A percentile compares a stretch with the other conserved stretches of the same genome.
Conservation (phyloP, 2,797 vertebrate species). For the Chromobotia macracanthus region DNA sequence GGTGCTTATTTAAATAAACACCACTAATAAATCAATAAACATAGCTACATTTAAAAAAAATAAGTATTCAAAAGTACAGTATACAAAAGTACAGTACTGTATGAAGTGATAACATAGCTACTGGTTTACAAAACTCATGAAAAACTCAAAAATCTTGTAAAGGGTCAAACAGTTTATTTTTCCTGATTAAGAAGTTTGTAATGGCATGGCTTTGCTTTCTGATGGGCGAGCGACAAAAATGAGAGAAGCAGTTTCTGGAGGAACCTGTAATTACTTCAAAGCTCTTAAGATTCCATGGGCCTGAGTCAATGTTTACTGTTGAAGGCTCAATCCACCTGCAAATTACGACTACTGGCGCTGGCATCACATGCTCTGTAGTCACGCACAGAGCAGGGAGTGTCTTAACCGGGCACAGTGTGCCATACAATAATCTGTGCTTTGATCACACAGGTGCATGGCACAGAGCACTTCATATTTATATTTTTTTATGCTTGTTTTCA, state of each 20-base stretch:
- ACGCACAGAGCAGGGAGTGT: constrained; percentile 72
- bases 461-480: background rate
- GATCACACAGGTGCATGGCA: constrained; percentile 38
- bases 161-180: background rate
- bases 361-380: constrained; percentile 80
- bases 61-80: too few relatives aligned
- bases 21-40: background rate
- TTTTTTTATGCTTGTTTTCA: constrained; percentile 13
- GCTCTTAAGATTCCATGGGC: constrained; percentile 90
- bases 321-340: constrained; percentile 81
- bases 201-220: constrained; percentile 48
- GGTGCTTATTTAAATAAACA: background rate
- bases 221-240: constrained; percentile 60
- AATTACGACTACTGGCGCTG: constrained; percentile 80
- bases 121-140: background rate
- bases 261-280: constrained; percentile 93
- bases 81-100: too few relatives aligned
- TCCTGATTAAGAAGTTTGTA: constrained; percentile 7
- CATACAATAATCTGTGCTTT: constrained; percentile 22
- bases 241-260: constrained; percentile 75
- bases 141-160: background rate
- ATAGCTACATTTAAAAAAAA: background rate
- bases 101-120: background rate
- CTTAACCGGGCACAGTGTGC: constrained; percentile 6
- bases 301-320: constrained; percentile 88